These are phyloP conservation scores for Neosilurus mollespiculum DNA, from an alignment of 2,797 vertebrate species.

Conservation along the genomic window DNA sequence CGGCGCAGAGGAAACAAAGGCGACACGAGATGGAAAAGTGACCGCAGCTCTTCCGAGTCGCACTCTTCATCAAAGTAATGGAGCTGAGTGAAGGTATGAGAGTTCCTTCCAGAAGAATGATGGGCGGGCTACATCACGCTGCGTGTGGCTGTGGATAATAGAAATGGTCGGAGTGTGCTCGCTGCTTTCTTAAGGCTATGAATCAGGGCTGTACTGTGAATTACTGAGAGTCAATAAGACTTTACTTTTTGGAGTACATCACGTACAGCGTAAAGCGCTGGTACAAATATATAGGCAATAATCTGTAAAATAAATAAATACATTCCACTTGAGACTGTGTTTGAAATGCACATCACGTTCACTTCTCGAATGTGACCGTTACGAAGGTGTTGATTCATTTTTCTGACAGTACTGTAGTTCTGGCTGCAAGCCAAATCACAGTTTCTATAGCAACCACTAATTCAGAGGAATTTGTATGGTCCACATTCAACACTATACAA, in stretches of 20 bases:
- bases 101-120: conserved; percentile 11
- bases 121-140: conserved; percentile 3
- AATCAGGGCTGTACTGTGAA: conserved; percentile 12
- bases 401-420: background rate
- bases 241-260: background rate
- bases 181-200: conserved; percentile 16
- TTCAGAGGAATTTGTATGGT: background rate
- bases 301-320: background rate
- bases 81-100: conserved; percentile 27
- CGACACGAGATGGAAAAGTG: background rate
- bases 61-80: conserved; percentile 23
- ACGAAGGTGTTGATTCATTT: background rate
- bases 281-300: background rate
- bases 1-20: background rate
- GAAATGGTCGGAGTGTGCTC: background rate
- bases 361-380: background rate
- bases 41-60: background rate
- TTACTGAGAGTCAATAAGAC: background rate
- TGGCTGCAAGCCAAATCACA: background rate
- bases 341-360: background rate
- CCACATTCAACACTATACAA: background rate
- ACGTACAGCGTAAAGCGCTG: background rate
- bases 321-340: background rate
- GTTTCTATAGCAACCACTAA: background rate
- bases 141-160: background rate